Conservation (phyloP, 1,140 invertebrate species). For the Catajapyx aquilonaris region DNA sequence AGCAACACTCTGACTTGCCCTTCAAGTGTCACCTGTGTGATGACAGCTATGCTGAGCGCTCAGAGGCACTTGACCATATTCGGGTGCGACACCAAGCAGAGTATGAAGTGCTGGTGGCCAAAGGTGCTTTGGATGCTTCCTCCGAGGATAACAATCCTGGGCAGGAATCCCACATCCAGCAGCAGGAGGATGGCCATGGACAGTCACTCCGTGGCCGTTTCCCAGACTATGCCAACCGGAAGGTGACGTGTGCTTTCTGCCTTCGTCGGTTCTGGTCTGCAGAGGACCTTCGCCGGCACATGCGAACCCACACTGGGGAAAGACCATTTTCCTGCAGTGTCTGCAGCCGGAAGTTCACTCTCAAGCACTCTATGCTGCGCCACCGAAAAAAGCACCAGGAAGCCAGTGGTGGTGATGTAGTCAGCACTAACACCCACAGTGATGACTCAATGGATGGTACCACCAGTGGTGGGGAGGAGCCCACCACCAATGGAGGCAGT, state of each 20-base stretch:
- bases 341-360: conserved; percentile 58
- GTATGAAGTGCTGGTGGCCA: conserved; percentile 50
- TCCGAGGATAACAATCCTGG: conserved; percentile 6
- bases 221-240: conserved; percentile 69
- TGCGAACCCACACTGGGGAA: conserved; percentile 72
- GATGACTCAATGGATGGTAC: background rate
- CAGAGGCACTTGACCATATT: conserved; percentile 62
- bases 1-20: conserved; percentile 37
- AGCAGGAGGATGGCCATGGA: conserved; percentile 31
- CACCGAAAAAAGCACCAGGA: conserved; percentile 64
- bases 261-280: conserved; percentile 81
- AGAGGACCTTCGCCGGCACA: conserved; percentile 75
- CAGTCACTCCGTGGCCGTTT: conserved; percentile 41
- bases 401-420: conserved; percentile 10
- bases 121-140: conserved; percentile 44
- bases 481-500: background rate
- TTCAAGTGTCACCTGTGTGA: conserved; percentile 78
- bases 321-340: conserved; percentile 58
- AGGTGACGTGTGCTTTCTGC: conserved; percentile 80
- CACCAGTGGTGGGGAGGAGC: background rate
- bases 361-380: conserved; percentile 84
- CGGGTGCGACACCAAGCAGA: conserved; percentile 42
- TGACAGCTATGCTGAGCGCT: conserved; percentile 51
- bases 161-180: conserved; percentile 11
- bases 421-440: background rate